Evolutionary conservation across 2,888 invertebrate genomes (phyloP).

Genomic region (Ectemnius cavifrons): DNA sequence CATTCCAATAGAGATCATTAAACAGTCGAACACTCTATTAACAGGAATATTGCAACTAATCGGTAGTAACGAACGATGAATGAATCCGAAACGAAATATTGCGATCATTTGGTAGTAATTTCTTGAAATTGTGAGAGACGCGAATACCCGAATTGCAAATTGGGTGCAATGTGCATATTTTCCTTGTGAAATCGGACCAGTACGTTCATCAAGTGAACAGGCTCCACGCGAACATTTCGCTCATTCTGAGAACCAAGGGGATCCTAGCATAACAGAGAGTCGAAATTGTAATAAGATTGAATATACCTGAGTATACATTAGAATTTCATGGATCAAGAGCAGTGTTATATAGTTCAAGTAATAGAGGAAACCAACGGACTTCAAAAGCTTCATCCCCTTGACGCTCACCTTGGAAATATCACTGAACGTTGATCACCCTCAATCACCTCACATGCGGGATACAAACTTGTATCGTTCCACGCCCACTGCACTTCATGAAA

Average conservation of each 20-base stretch:
- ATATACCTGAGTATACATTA: slow-evolving; percentile 24
- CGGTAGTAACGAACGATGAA: not conserved
- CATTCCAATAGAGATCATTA: not conserved
- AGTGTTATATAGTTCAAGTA: not conserved
- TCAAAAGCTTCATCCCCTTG: slow-evolving; percentile 13
- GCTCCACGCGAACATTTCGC: slow-evolving; percentile 15
- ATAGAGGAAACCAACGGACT: not conserved
- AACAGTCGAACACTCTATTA: not conserved
- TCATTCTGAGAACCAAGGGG: slow-evolving; percentile 10
- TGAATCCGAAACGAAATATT: not conserved
- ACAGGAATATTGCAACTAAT: not conserved
- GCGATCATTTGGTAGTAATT: not conserved
- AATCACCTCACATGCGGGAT: slow-evolving; percentile 14
- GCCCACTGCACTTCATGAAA: slow-evolving; percentile 22
- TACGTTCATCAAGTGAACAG: not conserved
- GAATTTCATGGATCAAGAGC: slow-evolving; percentile 28
- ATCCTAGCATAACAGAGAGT: slow-evolving; percentile 1
- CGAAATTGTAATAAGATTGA: slow-evolving; percentile 2
- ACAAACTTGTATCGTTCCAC: slow-evolving; percentile 24
- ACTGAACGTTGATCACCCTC: slow-evolving; percentile 25
- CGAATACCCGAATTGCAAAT: not conserved
- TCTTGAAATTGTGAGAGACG: not conserved
- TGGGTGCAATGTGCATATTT: not conserved
- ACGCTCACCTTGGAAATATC: slow-evolving; percentile 6
- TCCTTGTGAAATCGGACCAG: not conserved